Percentiles rank a stretch among this genome's conserved stretches.
These are phyloP conservation scores for Apis mellifera DNA, from an alignment of 1,140 invertebrate species.

Conservation along the genomic window Amel_HAv3.1 CM009938.2:6467501-6468000, in stretches of 20 bases:
- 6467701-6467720: conserved; percentile 17
- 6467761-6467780: conserved; percentile 59
- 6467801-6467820: conserved; percentile 67
- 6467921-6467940: conserved; percentile 32
- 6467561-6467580: conserved; percentile 69
- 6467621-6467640: conserved; percentile 47
- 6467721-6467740: background rate
- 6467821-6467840: conserved; percentile 56
- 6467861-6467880: conserved; percentile 41
- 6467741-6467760: conserved; percentile 55
- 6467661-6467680: conserved; percentile 61
- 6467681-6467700: conserved; percentile 54
- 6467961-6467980: conserved; percentile 25
- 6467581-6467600: conserved; percentile 73
- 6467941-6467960: conserved; percentile 10
- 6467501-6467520: conserved; percentile 61
- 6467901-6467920: conserved; percentile 25
- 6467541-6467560: conserved; percentile 67
- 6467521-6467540: conserved; percentile 68
- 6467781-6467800: conserved; percentile 56
- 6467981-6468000: conserved; percentile 48
- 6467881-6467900: conserved; percentile 51
- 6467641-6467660: conserved; percentile 62
- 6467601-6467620: conserved; percentile 63
- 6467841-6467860: conserved; percentile 59